Evolutionary conservation across 2,113 vertebrate genomes (phyloP), one percentile per base, ranked within the genome.

Genomic region (Murina feae): DNA sequence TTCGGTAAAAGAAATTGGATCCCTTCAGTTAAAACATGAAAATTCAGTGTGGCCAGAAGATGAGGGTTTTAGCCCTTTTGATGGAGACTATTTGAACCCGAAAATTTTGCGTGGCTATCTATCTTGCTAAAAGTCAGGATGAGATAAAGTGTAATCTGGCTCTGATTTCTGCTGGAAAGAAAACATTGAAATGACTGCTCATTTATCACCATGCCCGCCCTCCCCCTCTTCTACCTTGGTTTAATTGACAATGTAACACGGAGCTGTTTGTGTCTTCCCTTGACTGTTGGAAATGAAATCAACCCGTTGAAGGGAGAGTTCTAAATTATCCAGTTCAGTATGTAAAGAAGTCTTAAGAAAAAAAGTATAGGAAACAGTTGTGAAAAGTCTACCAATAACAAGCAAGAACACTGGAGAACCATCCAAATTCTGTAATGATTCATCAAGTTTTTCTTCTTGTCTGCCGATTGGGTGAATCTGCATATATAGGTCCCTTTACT

Each of bases 81-180:
- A 97, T 97, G 96, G 96, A 97, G 96, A 97, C 96, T 97, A 96
- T 97, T 98, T 98, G 98, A 98, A 95, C 97, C 97, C 79, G 49
- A 97, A 97, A 96, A 97, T 98, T 98, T 97, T 97, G 96, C 86
- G 90, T 96, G 89, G 96, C 97, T 98, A 98, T 98, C 98, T 98
- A 96, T 98, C 98, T 98, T 98, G 98, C 96, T 98, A 98, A 98
- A 98, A 98, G 98, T 98, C 98, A 98, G 97, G 95, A 93, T 68
- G 94, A 98, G 98, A 98, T 98, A 98, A 98, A 98, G 97, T 97
- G 98, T 98, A 97, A 98, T 98, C 98, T 98, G 97, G 98, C 98
- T 98, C 97, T 98, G 96, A 98, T 98, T 98, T 98, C 98, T 98
- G 97, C 96, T 98, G 97, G 96, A 98, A 98, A 98, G 97, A 98